A percentile compares a stretch with the other conserved stretches of the same genome.
These are phyloP conservation scores for Sebastes baramenuke DNA, from an alignment of 2,797 vertebrate genomes.

Conservation along the genomic window DNA sequence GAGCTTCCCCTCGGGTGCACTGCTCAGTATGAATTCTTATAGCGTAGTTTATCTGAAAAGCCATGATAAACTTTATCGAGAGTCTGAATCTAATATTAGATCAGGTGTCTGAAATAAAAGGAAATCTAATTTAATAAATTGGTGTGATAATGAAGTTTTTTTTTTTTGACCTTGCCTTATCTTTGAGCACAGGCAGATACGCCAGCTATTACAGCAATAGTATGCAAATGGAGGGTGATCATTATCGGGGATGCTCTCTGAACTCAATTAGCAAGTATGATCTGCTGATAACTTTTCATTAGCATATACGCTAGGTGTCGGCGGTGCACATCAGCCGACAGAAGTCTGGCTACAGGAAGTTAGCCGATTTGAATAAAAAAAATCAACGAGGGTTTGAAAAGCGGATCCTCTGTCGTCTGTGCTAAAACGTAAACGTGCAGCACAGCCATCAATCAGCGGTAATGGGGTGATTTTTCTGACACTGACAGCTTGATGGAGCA, in stretches of 20 bases:
- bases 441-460: constrained; percentile 56
- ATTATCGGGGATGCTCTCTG: constrained; percentile 78
- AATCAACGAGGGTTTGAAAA: neutral
- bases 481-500: constrained; percentile 60
- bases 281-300: constrained; percentile 78
- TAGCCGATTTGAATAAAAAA: constrained; percentile 22
- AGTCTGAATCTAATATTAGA: constrained; percentile 49
- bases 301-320: constrained; percentile 67
- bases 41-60: constrained; percentile 13
- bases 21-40: constrained; percentile 15
- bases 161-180: constrained; percentile 81
- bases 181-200: constrained; percentile 57
- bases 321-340: constrained; percentile 18
- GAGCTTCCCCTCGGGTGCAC: constrained; percentile 31
- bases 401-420: constrained; percentile 1
- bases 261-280: constrained; percentile 84
- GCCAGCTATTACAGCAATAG: constrained; percentile 61
- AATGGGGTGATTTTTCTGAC: constrained; percentile 66
- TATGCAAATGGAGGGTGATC: constrained; percentile 77
- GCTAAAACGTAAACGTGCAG: constrained; percentile 31
- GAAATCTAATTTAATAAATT: constrained; percentile 73
- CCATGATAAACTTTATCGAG: neutral
- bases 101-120: constrained; percentile 57
- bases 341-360: constrained; percentile 30
- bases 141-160: constrained; percentile 53